Percentiles rank a stretch among this genome's conserved stretches.
phyloP scores from a whole-genome alignment of 2,113 vertebrate species.

The Serinus canaria region DNA sequence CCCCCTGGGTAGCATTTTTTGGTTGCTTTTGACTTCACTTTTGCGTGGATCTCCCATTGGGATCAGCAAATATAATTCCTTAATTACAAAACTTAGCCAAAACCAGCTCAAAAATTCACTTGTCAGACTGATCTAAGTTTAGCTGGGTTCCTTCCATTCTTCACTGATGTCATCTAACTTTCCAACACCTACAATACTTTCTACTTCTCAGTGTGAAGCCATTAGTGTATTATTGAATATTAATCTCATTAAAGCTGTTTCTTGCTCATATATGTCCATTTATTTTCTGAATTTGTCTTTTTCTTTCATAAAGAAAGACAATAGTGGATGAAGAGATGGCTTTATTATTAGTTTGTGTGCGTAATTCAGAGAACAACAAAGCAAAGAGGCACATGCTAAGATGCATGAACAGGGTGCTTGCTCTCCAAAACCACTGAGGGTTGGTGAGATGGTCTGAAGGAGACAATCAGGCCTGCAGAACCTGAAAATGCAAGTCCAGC shows the following conservation, averaged over 20 bases:
- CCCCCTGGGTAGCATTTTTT: background rate
- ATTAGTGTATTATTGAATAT: background rate
- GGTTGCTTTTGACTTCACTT: background rate
- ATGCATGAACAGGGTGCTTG: background rate
- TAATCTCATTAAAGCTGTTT: background rate
- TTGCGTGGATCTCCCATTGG: background rate
- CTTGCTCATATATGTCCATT: background rate
- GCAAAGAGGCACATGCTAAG: background rate
- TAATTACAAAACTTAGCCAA: background rate
- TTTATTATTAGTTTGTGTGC: background rate
- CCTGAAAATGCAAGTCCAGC: background rate
- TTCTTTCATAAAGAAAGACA: background rate
- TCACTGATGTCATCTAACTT: background rate
- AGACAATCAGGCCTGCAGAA: background rate
- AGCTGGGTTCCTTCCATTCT: background rate
- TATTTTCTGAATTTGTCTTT: background rate
- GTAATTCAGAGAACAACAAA: background rate
- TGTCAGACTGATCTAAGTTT: background rate
- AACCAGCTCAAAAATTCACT: background rate
- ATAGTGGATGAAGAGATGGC: background rate
- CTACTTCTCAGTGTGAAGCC: background rate
- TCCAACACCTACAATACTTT: slow-evolving; percentile 6
- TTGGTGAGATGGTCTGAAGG: background rate
- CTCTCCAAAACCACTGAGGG: background rate
- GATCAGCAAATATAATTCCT: background rate